Evolutionary conservation across 2,797 vertebrate genomes (phyloP).

Genomic region (Manis javanica): DNA sequence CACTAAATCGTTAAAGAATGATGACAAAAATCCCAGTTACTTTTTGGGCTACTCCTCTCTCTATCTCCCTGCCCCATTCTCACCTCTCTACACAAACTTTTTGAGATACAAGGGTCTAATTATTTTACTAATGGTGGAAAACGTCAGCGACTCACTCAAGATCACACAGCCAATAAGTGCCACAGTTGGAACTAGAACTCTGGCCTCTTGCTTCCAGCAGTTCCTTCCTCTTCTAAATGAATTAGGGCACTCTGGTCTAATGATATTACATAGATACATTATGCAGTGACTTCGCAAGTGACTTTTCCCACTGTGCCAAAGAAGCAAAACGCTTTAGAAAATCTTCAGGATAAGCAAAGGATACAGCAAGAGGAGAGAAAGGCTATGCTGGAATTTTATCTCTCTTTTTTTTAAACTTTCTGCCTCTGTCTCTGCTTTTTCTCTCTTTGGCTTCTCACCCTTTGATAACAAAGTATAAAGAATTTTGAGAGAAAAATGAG

Average conservation of each 20-base stretch:
- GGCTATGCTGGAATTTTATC: not conserved
- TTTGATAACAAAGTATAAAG: not conserved
- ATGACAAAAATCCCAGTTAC: not conserved
- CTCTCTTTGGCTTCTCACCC: not conserved
- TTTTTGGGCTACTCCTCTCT: not conserved
- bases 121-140: not conserved
- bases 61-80: not conserved
- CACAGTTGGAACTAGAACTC: not conserved
- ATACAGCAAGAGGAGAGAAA: not conserved
- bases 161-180: not conserved
- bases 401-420: not conserved
- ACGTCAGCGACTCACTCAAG: not conserved
- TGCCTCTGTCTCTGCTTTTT: not conserved
- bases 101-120: not conserved
- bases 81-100: not conserved
- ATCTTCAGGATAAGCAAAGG: not conserved
- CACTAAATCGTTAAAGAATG: not conserved
- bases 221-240: slow-evolving; percentile 4
- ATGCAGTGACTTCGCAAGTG: not conserved
- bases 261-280: not conserved
- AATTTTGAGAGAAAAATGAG: slow-evolving; percentile 2
- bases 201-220: not conserved
- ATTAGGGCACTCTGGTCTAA: not conserved
- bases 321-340: not conserved
- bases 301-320: not conserved